A percentile compares a stretch with the other conserved stretches of the same genome.
Evolutionary conservation across 37 sponge, comb jelly and placozoan genomes (phyloP).

Genomic region (Spongilla lacustris): DNA sequence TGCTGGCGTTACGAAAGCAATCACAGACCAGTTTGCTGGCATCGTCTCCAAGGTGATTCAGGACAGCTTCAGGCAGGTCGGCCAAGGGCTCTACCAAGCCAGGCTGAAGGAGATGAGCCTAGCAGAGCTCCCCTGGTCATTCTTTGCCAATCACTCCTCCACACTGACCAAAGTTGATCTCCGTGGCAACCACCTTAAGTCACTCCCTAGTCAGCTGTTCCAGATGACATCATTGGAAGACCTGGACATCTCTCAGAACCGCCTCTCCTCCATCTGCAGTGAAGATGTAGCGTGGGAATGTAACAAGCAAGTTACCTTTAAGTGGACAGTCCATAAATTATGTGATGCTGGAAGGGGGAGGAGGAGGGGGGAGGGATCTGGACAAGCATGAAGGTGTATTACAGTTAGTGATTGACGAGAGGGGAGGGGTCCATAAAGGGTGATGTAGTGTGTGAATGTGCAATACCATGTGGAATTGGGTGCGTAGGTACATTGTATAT

Average conservation of each 20-base stretch:
- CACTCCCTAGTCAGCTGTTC: conserved; percentile 71
- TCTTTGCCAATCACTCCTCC: conserved; percentile 47
- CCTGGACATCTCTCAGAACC: conserved; percentile 66
- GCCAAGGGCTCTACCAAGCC: conserved; percentile 49
- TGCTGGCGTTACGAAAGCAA: conserved; percentile 63
- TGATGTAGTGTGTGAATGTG: too few species aligned
- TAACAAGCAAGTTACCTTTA: conserved; percentile 16
- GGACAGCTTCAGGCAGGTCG: conserved; percentile 35
- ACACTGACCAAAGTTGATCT: conserved; percentile 62
- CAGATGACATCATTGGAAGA: conserved; percentile 57
- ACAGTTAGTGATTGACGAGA: too few species aligned
- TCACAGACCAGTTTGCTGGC: conserved; percentile 25
- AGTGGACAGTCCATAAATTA: neutral
- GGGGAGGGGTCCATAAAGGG: too few species aligned
- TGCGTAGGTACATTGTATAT: too few species aligned
- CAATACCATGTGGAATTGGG: too few species aligned
- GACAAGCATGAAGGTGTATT: too few species aligned
- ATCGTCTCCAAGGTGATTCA: conserved; percentile 48
- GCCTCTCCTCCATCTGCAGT: conserved; percentile 51
- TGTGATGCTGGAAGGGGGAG: too few species aligned
- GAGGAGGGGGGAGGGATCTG: too few species aligned
- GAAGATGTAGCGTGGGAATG: conserved; percentile 70
- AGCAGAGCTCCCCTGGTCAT: conserved; percentile 43
- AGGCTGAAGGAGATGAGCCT: conserved; percentile 69
- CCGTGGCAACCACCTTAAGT: conserved; percentile 49